Evolutionary conservation across 2,888 invertebrate genomes (phyloP).

Genomic region (Diogma glabrata): DNA sequence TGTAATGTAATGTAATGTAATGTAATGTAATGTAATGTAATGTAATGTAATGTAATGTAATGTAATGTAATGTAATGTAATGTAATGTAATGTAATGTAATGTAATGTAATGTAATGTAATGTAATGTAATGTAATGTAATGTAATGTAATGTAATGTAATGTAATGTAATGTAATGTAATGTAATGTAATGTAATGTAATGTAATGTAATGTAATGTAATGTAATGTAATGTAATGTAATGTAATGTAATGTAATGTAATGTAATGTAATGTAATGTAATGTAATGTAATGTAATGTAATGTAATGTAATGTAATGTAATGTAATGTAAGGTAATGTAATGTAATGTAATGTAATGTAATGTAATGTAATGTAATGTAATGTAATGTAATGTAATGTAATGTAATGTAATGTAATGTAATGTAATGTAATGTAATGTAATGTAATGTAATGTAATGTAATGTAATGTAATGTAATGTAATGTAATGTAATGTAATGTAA

Average conservation of each 20-base stretch:
- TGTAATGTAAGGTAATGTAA: not conserved
- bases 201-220: not conserved
- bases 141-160: conserved; percentile 8
- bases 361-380: not conserved
- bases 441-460: not conserved
- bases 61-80: not conserved
- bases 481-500: not conserved
- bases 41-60: not conserved
- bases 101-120: not conserved
- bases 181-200: not conserved
- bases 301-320: not conserved
- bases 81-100: not conserved
- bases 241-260: not conserved
- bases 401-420: not conserved
- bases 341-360: not conserved
- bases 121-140: conserved; percentile 9
- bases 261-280: conserved; percentile 10
- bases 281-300: not conserved
- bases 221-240: not conserved
- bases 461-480: not conserved
- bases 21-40: not conserved
- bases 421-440: not conserved
- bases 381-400: not conserved
- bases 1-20: not conserved
- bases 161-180: conserved; percentile 9